A percentile compares a stretch with the other conserved stretches of the same genome.
phyloP scores from a whole-genome alignment of 2,113 vertebrate species.

The Cyprinodon variegatus region DNA sequence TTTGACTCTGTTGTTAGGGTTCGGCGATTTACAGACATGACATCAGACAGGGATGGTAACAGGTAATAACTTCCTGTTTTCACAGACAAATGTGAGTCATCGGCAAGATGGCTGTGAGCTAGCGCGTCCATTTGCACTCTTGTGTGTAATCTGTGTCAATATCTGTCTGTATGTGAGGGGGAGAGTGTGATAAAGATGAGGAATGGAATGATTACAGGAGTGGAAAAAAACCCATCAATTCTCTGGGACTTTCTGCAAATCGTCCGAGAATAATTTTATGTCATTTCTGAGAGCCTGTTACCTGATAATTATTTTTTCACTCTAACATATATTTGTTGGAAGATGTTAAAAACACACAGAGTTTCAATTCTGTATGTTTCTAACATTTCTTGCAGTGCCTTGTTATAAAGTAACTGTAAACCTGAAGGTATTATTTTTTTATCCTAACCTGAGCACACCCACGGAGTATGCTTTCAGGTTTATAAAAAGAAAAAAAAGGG shows the following conservation, averaged over 20 bases:
- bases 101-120: slow-evolving; percentile 14
- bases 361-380: background rate
- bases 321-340: background rate
- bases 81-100: slow-evolving; percentile 48
- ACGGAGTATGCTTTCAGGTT: background rate
- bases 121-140: background rate
- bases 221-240: background rate
- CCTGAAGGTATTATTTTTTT: background rate
- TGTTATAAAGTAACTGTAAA: background rate
- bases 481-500: background rate
- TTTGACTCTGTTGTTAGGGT: slow-evolving; percentile 2
- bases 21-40: slow-evolving; percentile 15
- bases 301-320: background rate
- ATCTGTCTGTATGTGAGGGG: slow-evolving; percentile 4
- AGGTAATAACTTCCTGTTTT: slow-evolving; percentile 62
- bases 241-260: slow-evolving; percentile 12
- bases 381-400: background rate
- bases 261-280: slow-evolving; percentile 1
- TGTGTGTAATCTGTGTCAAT: slow-evolving; percentile 1
- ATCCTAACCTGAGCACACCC: background rate
- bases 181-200: slow-evolving; percentile 3
- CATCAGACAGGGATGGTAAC: slow-evolving; percentile 32
- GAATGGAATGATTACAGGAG: slow-evolving; percentile 16
- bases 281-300: background rate
- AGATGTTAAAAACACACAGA: background rate